These are phyloP conservation scores for Dryadula phaetusa DNA, from an alignment of 2,888 invertebrate species.

Conservation along the genomic window DNA sequence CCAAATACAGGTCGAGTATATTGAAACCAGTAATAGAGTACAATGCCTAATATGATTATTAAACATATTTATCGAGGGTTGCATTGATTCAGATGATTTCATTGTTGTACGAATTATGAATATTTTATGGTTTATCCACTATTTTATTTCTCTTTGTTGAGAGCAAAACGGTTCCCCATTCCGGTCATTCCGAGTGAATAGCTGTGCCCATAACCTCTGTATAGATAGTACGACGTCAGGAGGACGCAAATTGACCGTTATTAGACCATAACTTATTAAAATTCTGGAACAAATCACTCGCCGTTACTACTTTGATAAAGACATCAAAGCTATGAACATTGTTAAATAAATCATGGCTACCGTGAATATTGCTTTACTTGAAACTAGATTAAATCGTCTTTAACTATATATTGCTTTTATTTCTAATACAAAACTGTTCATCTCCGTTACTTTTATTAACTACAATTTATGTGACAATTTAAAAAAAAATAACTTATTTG, in stretches of 20 bases:
- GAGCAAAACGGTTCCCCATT: constrained; percentile 54
- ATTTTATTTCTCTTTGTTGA: constrained; percentile 66
- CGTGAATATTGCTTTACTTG: not conserved
- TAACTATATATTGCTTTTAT: constrained; percentile 6
- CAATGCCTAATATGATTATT: constrained; percentile 48
- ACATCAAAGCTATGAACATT: constrained; percentile 25
- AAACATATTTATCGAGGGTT: constrained; percentile 51
- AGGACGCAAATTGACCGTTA: constrained; percentile 56
- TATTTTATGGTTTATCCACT: constrained; percentile 71
- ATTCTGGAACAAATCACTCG: constrained; percentile 33
- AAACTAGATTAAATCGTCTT: constrained; percentile 8
- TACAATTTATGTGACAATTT: not conserved
- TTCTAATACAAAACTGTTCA: not conserved
- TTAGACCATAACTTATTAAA: constrained; percentile 42
- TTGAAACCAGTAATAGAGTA: constrained; percentile 32
- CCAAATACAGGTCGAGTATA: not conserved
- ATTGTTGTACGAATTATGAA: constrained; percentile 66
- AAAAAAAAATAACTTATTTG: not conserved
- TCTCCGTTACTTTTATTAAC: not conserved
- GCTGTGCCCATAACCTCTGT: constrained; percentile 52
- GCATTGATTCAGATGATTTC: constrained; percentile 62
- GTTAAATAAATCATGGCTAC: constrained; percentile 7
- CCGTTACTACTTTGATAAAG: constrained; percentile 15
- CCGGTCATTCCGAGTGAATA: constrained; percentile 57
- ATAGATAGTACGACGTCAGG: constrained; percentile 33